A percentile compares a stretch with the other conserved stretches of the same genome.
These are phyloP conservation scores for Antechinus flavipes DNA, from an alignment of 2,113 vertebrate species.

Conservation along the genomic window DNA sequence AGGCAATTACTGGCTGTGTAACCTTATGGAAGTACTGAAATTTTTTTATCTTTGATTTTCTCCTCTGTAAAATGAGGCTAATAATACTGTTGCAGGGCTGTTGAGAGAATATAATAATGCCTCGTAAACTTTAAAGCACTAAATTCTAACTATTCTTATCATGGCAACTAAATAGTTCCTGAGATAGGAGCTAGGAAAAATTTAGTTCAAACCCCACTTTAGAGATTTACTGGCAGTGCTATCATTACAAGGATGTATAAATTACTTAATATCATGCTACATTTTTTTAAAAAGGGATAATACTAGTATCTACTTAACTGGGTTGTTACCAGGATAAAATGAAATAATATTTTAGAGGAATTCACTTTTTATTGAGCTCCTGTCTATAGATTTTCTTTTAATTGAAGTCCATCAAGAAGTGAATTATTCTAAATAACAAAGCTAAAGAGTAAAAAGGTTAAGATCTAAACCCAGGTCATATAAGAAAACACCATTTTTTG, in stretches of 20 bases:
- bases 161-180: neutral
- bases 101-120: neutral
- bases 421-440: neutral
- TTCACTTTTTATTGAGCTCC: neutral
- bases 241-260: neutral
- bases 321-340: neutral
- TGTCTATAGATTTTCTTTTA: neutral
- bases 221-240: neutral
- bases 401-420: neutral
- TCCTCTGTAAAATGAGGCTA: neutral
- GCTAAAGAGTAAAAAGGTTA: neutral
- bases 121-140: neutral
- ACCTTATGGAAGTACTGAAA: neutral
- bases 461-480: neutral
- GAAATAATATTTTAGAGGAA: neutral
- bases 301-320: neutral
- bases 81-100: neutral
- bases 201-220: neutral
- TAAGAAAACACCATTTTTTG: neutral
- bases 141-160: neutral
- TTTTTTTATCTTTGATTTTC: neutral
- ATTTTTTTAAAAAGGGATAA: neutral
- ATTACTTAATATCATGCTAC: neutral
- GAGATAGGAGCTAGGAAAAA: neutral
- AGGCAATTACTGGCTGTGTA: neutral